Evolutionary conservation across 2,888 invertebrate species (phyloP), one percentile per base, ranked within the genome.

Genomic region (Venusia cambrica): DNA sequence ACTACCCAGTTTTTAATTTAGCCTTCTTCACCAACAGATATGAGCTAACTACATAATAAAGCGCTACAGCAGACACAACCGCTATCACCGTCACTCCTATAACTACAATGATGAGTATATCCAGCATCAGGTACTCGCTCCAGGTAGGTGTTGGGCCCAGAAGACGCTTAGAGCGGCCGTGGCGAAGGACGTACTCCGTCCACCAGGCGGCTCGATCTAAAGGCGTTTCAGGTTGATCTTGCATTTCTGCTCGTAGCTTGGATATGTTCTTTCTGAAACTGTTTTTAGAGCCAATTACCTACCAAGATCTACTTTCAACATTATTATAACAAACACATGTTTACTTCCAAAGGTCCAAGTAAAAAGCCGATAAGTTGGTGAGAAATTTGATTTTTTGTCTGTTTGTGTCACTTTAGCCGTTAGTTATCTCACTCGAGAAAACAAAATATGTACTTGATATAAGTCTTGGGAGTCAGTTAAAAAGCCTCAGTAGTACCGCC

Each of bases 121-220:
- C 46, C 2, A 32, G 2, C 46, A 47, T 44, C 5, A 40, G 22
- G 27, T 45, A 50, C 6, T 53, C 41, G 9, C 33, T 27, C 51
- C 52, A 59, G n/a, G 51, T 51, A 1, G 64, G 62, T 1, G 52
- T 45, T 1, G 53, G 43, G 0, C 56, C 26, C 4, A 54, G 47
- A 1, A 65, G 44, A 10, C 64, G 61, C 2, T 38, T 40, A 1
- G 57, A 57, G 2, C 57, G 60, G 1, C 54, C 50, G 26, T 67
- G 57, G 0, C 63, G 52, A 1, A 65, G 12, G 2, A 61, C 54
- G 27, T 64, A 52, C 21, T 66, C 62, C 1, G 50, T 50, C 65
- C 66, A 63, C 62, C 60, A 60, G 3, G 59, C 45, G 1, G 58
- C 57, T 5, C 58, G 57, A 1, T 64, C 52, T 0, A 62, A 25